Evolutionary conservation across 2,797 vertebrate species (phyloP).

Genomic region (Monodelphis domestica): DNA sequence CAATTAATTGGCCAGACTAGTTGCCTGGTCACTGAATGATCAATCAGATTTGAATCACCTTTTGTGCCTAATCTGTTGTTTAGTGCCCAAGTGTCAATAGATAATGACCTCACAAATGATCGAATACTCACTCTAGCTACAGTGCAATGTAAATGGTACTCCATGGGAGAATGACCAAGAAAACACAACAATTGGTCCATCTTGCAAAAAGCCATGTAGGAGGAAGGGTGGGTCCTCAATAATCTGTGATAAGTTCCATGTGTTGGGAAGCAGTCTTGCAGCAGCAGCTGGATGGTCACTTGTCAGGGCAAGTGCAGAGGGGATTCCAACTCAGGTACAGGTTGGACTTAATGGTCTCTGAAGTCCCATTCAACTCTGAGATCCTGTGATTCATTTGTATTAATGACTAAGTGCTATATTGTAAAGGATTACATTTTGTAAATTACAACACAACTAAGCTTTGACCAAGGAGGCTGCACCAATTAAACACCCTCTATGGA

Average conservation of each 20-base stretch:
- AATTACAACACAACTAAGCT: conserved; percentile 9
- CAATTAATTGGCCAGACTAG: background rate
- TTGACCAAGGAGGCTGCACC: background rate
- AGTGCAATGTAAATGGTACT: background rate
- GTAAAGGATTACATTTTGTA: background rate
- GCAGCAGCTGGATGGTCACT: background rate
- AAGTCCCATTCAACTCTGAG: background rate
- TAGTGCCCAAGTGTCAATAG: background rate
- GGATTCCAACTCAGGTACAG: background rate
- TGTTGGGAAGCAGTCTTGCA: background rate
- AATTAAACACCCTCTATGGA: conserved; percentile 12
- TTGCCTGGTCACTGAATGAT: background rate
- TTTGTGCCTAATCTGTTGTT: background rate
- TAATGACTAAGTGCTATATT: conserved; percentile 13
- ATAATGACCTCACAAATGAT: background rate
- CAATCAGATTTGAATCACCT: background rate
- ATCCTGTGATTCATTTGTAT: conserved; percentile 26
- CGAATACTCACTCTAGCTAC: too few relatives aligned
- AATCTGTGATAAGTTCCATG: background rate
- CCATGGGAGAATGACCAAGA: background rate
- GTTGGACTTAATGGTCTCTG: background rate
- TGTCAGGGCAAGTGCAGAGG: background rate
- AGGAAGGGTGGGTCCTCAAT: background rate
- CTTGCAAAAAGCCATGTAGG: background rate
- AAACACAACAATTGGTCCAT: background rate